Evolutionary conservation across 2,888 invertebrate species (phyloP).

Genomic region (Crematogaster levior): DNA sequence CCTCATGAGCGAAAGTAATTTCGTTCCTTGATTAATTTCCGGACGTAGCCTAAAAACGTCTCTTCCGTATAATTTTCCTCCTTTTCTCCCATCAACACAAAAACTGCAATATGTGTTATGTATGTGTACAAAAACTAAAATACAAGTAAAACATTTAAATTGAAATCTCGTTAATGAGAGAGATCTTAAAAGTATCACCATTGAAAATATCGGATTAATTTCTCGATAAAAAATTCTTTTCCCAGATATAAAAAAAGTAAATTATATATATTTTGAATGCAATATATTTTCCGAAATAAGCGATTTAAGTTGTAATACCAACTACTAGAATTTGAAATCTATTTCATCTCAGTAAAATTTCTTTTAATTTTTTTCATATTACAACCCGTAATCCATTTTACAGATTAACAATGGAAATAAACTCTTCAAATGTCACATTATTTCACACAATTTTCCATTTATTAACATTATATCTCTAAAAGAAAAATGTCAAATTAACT

Average conservation of each 20-base stretch:
- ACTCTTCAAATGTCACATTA: background rate
- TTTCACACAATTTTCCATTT: background rate
- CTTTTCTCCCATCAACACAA: background rate
- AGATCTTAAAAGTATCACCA: background rate
- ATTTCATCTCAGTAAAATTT: background rate
- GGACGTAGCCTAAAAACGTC: conserved; percentile 21
- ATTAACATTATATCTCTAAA: background rate
- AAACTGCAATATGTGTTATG: background rate
- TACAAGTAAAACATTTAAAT: background rate
- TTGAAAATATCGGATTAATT: background rate
- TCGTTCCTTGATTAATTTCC: conserved; percentile 45
- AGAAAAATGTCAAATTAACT: background rate
- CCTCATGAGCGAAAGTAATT: conserved; percentile 33
- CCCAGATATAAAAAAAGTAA: background rate
- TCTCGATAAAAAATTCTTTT: background rate
- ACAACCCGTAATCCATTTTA: background rate
- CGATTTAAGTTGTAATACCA: background rate
- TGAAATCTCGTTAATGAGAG: background rate
- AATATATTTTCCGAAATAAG: background rate
- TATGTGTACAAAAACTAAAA: background rate
- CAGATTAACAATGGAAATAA: conserved; percentile 1
- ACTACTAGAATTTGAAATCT: background rate
- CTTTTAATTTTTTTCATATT: background rate
- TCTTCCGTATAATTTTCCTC: background rate
- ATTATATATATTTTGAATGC: background rate